These are phyloP conservation scores for Leptinotarsa defecta DNA, from an alignment of 1,140 invertebrate genomes.

Conservation along the genomic window DNA sequence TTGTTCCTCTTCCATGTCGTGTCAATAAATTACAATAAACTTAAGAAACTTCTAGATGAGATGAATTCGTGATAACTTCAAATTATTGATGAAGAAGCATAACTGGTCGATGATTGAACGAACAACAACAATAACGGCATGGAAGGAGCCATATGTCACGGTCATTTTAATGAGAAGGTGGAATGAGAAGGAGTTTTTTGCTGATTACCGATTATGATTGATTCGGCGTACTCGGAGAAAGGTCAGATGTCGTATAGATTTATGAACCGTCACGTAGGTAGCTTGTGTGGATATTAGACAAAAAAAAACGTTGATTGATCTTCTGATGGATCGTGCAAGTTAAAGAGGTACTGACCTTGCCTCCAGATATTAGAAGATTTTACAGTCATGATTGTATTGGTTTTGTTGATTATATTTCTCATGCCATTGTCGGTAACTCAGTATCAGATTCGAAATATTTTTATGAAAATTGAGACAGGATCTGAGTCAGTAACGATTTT, in stretches of 20 bases:
- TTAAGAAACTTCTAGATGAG: background rate
- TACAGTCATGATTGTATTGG: no score
- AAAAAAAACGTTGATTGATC: background rate
- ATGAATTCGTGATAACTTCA: background rate
- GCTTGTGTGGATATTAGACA: background rate
- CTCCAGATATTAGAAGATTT: no score
- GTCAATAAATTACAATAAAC: background rate
- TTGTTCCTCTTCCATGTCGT: background rate
- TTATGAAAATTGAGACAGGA: no score
- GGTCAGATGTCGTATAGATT: background rate
- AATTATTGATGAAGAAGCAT: slow-evolving; percentile 1
- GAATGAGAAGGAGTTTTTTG: background rate
- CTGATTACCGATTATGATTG: slow-evolving; percentile 3
- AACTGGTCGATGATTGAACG: background rate
- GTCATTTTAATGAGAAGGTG: background rate
- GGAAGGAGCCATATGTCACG: slow-evolving; percentile 4
- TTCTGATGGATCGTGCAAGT: background rate
- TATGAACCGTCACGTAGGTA: background rate
- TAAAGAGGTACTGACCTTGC: background rate
- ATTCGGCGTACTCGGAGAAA: background rate
- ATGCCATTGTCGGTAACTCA: no score
- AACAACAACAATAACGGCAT: slow-evolving; percentile 3
- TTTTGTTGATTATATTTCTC: no score
- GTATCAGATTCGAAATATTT: no score
- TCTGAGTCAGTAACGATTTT: no score